These are phyloP conservation scores for Onychomys torridus DNA, from an alignment of 2,797 vertebrate genomes.

Conservation along the genomic window DNA sequence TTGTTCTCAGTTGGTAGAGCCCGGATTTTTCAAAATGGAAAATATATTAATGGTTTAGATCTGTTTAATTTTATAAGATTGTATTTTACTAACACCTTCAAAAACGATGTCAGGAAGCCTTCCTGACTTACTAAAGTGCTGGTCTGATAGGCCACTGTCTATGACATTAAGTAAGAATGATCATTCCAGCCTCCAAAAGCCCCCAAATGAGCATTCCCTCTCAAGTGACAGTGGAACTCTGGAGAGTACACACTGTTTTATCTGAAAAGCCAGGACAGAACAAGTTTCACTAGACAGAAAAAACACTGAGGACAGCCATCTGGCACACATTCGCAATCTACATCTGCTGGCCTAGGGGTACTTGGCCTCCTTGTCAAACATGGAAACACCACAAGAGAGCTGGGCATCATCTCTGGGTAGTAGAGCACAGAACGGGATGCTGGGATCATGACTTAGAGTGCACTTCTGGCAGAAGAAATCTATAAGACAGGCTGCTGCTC, in stretches of 20 bases:
- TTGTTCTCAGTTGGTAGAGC: background rate
- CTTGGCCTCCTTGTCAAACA: background rate
- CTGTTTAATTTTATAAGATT: conserved; percentile 43
- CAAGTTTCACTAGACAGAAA: background rate
- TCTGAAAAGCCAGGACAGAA: background rate
- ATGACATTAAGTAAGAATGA: background rate
- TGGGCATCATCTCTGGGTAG: background rate
- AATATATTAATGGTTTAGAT: background rate
- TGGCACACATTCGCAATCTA: background rate
- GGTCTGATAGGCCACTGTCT: conserved; percentile 12
- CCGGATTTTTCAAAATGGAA: conserved; percentile 3
- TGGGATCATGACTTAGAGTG: background rate
- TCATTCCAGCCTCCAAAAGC: conserved; percentile 44
- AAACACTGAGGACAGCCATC: background rate
- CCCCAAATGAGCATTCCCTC: background rate
- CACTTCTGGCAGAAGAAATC: background rate
- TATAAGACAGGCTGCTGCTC: background rate
- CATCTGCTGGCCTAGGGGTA: background rate
- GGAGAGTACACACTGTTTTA: background rate
- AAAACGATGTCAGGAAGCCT: background rate
- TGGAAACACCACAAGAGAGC: background rate
- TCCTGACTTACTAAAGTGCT: background rate
- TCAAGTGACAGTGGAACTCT: background rate
- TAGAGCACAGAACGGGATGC: too few species aligned
- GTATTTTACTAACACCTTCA: background rate